phyloP scores from a whole-genome alignment of 1,140 invertebrate species.

The Drosophila quadrilineata region DNA sequence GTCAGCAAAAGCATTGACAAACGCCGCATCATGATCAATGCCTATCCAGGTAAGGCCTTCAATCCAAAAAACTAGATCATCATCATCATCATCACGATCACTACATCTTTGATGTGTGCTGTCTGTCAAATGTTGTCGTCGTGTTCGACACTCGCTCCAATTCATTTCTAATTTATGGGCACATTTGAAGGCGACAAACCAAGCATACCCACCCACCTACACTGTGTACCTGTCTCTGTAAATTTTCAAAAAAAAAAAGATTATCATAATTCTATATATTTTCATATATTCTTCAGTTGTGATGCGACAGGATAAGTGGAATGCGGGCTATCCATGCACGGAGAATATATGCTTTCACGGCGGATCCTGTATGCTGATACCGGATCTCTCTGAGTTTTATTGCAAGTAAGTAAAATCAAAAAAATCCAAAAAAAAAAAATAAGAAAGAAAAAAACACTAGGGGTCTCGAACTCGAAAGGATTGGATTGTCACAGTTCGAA shows the following conservation, averaged over 20 bases:
- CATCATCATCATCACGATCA: not conserved
- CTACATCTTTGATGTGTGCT: conserved; percentile 15
- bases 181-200: conserved; percentile 41
- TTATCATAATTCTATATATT: conserved; percentile 4
- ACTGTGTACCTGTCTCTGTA: conserved; percentile 6
- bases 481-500: not conserved
- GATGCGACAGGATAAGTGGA: conserved; percentile 32
- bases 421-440: too few species aligned
- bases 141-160: conserved; percentile 54
- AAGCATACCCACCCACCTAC: conserved; percentile 13
- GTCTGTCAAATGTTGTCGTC: conserved; percentile 6
- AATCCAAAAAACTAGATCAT: not conserved
- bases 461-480: not conserved
- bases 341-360: conserved; percentile 88
- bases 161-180: conserved; percentile 71
- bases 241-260: conserved; percentile 15
- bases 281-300: conserved; percentile 31
- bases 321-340: conserved; percentile 60
- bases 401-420: conserved; percentile 87
- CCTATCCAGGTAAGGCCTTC: conserved; percentile 67
- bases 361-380: conserved; percentile 90
- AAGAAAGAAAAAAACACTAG: too few species aligned
- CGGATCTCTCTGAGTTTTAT: conserved; percentile 88
- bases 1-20: conserved; percentile 64
- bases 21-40: conserved; percentile 72